These are phyloP conservation scores for Daboia siamensis DNA, from an alignment of 2,113 vertebrate genomes.

Conservation along the genomic window DNA sequence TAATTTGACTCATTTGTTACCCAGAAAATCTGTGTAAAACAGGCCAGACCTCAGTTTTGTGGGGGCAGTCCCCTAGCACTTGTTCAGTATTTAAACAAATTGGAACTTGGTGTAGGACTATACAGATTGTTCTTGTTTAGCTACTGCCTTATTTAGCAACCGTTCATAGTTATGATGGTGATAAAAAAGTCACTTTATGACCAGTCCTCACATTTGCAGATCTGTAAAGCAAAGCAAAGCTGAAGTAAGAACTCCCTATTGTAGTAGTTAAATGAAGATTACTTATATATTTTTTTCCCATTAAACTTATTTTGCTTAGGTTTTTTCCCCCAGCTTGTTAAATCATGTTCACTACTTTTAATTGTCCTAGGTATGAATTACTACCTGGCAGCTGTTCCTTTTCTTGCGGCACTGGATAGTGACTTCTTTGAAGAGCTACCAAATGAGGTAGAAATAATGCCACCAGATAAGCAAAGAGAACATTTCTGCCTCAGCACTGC, in stretches of 20 bases:
- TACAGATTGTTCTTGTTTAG: neutral
- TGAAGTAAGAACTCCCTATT: neutral
- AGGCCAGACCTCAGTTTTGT: too few relatives aligned
- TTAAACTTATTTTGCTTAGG: neutral
- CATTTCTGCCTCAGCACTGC: constrained; percentile 65
- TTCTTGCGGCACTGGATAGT: constrained; percentile 71
- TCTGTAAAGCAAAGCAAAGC: neutral
- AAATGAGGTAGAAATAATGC: constrained; percentile 57
- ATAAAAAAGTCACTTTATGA: neutral
- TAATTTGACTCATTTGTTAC: neutral
- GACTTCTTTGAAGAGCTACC: constrained; percentile 62
- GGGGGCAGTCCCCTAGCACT: neutral
- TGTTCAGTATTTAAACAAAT: neutral
- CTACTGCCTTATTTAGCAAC: neutral
- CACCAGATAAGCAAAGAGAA: constrained; percentile 43
- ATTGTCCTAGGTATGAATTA: constrained; percentile 71
- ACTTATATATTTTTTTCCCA: neutral
- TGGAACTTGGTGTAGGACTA: neutral
- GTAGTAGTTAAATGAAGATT: neutral
- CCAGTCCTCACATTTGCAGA: neutral
- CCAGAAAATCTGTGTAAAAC: neutral
- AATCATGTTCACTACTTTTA: neutral
- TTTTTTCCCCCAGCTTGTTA: neutral
- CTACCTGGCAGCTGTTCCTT: constrained; percentile 67
- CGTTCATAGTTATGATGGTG: neutral